These are phyloP conservation scores for Drosophila cognata DNA, from an alignment of 2,888 invertebrate genomes.

Conservation along the genomic window DNA sequence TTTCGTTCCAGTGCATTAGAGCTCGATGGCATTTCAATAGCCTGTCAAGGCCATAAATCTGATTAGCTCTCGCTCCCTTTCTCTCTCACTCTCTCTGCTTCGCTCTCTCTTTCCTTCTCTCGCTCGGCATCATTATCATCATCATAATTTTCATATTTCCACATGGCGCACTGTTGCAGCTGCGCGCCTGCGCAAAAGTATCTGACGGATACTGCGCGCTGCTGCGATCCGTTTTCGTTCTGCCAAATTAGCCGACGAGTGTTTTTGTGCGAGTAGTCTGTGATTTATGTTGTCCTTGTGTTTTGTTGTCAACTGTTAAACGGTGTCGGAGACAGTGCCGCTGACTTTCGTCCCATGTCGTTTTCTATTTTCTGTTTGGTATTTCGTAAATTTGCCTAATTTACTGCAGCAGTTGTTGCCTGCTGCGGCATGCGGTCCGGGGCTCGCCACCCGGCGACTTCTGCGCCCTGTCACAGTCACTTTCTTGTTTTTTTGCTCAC, in stretches of 20 bases:
- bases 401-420: slow-evolving; percentile 29
- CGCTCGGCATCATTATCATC: slow-evolving; percentile 17
- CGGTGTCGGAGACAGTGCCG: slow-evolving; percentile 8
- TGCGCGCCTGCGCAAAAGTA: slow-evolving; percentile 70
- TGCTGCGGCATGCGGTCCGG: slow-evolving; percentile 19
- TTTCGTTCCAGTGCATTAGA: slow-evolving; percentile 73
- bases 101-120: slow-evolving; percentile 14
- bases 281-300: slow-evolving; percentile 69
- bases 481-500: slow-evolving; percentile 48
- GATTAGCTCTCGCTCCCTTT: slow-evolving; percentile 33
- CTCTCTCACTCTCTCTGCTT: neutral
- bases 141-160: slow-evolving; percentile 82
- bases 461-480: slow-evolving; percentile 27
- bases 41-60: slow-evolving; percentile 74
- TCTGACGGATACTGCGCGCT: slow-evolving; percentile 61
- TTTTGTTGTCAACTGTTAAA: slow-evolving; percentile 14
- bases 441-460: slow-evolving; percentile 14
- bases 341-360: slow-evolving; percentile 26
- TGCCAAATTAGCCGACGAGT: slow-evolving; percentile 71
- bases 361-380: slow-evolving; percentile 21
- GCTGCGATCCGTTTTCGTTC: slow-evolving; percentile 63
- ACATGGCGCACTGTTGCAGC: slow-evolving; percentile 60
- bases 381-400: slow-evolving; percentile 73
- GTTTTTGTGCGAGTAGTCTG: slow-evolving; percentile 11
- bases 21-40: slow-evolving; percentile 63